Base-by-base conservation (phyloP, 1,140 invertebrate species). In the Pomacea maculata region DNA sequence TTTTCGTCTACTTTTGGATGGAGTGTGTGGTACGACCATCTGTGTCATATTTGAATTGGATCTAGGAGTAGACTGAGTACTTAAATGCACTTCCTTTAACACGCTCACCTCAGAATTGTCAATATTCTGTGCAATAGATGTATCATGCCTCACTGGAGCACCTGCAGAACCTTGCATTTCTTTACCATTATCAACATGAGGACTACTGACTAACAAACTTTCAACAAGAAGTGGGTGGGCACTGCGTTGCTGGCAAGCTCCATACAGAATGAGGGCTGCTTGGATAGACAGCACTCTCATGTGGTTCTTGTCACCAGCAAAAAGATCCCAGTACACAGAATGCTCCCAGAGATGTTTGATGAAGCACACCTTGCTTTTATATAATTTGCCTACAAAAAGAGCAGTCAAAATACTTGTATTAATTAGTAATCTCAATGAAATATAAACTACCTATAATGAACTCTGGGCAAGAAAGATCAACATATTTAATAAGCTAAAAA, bases 301-400 rank as follows among this genome's bases (percentile, higher is more conserved):
- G 72, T 90, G 89, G 82, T 89, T 89, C 67, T 88, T 89, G 54
- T 83, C 86, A 0, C 88, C 88, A 67, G 85, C 86, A 84, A 90
- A 90, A 78, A 85, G 80, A 61, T 90, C 87, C 89, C 89, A 90
- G 81, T 90, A 90, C 8, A 89, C 83, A 67, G 83, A 88, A 81
- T 90, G 89, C 67, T 90, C 89, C 89, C 89, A 90, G 19, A 90
- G 81, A 63, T 90, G 89, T 75, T 90, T 90, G 57, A 87, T 88
- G 70, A 89, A 89, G 71, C 89, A 90, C 0, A 90, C 89, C 75
- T 84, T 86, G 75, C 88, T 89, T 78, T 89, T 89, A 86, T 90
- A 90, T 71, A 90, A 85, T 73, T 90, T 90, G 25, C 88, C 89
- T 90, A 82, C 7, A 88, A 86, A 25, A 45, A 45, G 34, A 45